Conservation (phyloP, 2,113 vertebrate genomes). For the Caloenas nicobarica region DNA sequence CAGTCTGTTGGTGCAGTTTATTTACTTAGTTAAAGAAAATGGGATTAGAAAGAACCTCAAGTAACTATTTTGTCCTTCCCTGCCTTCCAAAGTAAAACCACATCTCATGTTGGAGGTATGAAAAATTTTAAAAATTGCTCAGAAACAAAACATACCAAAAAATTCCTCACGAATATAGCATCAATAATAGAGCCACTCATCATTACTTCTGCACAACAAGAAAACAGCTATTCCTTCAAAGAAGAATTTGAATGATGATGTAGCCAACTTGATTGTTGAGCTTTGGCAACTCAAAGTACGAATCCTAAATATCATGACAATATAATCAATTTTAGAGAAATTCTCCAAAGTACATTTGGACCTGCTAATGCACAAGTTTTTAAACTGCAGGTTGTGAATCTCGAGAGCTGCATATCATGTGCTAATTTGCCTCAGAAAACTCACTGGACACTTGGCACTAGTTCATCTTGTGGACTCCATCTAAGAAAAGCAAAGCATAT, state of each 20-base stretch:
- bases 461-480: neutral
- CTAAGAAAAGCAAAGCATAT: constrained; percentile 38
- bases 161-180: neutral
- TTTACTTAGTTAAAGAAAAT: neutral
- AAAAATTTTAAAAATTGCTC: neutral
- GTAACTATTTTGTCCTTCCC: neutral
- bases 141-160: neutral
- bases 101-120: neutral
- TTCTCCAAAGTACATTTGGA: neutral
- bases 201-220: neutral
- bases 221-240: neutral
- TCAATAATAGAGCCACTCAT: neutral
- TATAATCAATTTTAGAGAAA: neutral
- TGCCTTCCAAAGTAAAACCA: neutral
- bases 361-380: neutral
- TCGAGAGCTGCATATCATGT: neutral
- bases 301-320: neutral
- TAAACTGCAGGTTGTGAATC: neutral
- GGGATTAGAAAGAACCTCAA: neutral
- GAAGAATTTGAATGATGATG: neutral
- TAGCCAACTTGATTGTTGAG: neutral
- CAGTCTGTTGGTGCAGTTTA: neutral
- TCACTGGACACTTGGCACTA: constrained; percentile 32
- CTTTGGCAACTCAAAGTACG: neutral
- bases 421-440: constrained; percentile 1